Conservation (phyloP, 2,888 invertebrate species). For the Synergus umbraculus region DNA sequence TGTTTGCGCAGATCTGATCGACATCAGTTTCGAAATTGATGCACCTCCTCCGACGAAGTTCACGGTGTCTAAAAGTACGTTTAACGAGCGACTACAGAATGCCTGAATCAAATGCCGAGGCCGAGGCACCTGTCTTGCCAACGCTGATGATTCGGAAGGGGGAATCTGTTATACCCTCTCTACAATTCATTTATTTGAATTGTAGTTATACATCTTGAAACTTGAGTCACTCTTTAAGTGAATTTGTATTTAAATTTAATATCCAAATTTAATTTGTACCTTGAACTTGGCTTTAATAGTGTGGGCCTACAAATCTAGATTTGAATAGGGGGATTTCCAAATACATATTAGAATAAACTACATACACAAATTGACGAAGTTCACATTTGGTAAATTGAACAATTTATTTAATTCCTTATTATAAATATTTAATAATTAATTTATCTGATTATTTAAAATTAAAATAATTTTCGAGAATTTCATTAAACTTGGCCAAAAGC, state of each 20-base stretch:
- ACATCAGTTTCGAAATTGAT: constrained; percentile 48
- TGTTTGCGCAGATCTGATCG: constrained; percentile 30
- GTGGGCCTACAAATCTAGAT: too few species aligned
- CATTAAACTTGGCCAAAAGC: too few species aligned
- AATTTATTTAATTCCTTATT: too few species aligned
- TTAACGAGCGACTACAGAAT: constrained; percentile 48
- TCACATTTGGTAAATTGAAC: too few species aligned
- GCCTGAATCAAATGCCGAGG: constrained; percentile 36
- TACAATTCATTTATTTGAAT: background rate
- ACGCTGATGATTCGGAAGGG: constrained; percentile 32
- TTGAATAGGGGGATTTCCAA: background rate
- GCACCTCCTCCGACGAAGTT: constrained; percentile 42
- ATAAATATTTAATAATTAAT: too few species aligned
- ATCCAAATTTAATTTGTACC: background rate
- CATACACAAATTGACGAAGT: background rate
- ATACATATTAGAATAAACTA: background rate
- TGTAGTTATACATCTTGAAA: background rate
- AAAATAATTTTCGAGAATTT: too few species aligned
- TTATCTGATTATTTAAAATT: too few species aligned
- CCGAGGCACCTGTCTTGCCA: constrained; percentile 43
- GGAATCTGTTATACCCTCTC: constrained; percentile 33
- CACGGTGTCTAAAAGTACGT: constrained; percentile 45
- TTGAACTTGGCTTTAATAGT: background rate
- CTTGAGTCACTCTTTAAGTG: background rate
- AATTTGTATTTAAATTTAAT: background rate